Evolutionary conservation across 1,140 invertebrate genomes (phyloP).

Genomic region (Limonius californicus): DNA sequence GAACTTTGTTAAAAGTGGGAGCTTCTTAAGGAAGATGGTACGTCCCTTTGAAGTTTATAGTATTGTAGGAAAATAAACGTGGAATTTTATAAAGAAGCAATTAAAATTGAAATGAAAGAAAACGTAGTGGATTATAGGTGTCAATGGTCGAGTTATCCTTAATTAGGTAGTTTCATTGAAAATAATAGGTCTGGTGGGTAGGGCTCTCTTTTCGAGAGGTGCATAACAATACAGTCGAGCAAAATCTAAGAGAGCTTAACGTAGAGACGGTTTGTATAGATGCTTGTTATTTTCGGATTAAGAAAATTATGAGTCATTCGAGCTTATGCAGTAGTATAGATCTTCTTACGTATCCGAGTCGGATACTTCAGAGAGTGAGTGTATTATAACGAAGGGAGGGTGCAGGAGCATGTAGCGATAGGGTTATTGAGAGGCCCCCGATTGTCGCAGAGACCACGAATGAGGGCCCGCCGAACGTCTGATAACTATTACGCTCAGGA

Average conservation of each 20-base stretch:
- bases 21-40: too few relatives aligned
- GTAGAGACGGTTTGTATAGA: constrained; percentile 24
- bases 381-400: constrained; percentile 21
- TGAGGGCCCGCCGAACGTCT: constrained; percentile 15
- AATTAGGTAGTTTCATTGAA: too few relatives aligned
- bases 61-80: too few relatives aligned
- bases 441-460: constrained; percentile 14
- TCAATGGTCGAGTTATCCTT: too few relatives aligned
- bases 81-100: too few relatives aligned
- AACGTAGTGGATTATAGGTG: too few relatives aligned
- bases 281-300: constrained; percentile 45
- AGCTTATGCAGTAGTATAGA: constrained; percentile 26
- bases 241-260: constrained; percentile 1
- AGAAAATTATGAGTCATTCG: constrained; percentile 43
- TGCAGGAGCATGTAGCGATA: constrained; percentile 23
- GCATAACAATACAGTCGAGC: not conserved
- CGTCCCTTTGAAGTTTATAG: too few relatives aligned
- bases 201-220: too few relatives aligned
- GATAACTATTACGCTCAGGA: constrained; percentile 35
- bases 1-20: too few relatives aligned
- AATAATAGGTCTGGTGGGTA: too few relatives aligned
- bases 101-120: too few relatives aligned
- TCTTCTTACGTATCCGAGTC: constrained; percentile 39
- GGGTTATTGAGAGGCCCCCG: constrained; percentile 22
- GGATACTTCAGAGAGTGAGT: constrained; percentile 28